These are phyloP conservation scores for Prionace glauca DNA, from an alignment of 2,797 vertebrate species.

Conservation along the genomic window DNA sequence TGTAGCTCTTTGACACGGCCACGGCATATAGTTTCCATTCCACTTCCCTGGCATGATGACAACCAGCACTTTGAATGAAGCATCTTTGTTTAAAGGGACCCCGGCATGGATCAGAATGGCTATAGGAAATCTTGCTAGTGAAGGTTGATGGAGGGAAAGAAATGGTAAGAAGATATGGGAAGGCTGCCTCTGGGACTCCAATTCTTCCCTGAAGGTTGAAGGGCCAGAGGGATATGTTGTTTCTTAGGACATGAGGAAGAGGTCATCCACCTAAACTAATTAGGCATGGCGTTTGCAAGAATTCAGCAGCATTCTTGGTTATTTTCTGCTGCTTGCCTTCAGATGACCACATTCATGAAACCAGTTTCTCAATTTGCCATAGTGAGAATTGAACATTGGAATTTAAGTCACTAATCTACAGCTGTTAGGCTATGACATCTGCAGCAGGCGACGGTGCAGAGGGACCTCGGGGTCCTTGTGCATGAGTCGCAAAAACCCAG, in stretches of 20 bases:
- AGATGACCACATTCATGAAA: no score
- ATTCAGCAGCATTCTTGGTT: no score
- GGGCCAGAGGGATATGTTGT: background rate
- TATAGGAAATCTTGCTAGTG: background rate
- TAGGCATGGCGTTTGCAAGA: no score
- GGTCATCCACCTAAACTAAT: background rate
- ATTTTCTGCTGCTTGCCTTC: no score
- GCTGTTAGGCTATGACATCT: no score
- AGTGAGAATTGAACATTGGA: no score
- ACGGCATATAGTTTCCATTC: background rate
- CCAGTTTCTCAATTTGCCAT: no score
- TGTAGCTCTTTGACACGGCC: no score
- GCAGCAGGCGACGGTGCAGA: no score
- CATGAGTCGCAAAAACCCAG: no score
- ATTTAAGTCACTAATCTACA: no score
- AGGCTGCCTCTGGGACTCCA: background rate
- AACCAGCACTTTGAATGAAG: background rate
- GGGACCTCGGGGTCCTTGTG: no score
- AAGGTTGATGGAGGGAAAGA: background rate
- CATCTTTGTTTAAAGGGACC: background rate
- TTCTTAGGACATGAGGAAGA: background rate
- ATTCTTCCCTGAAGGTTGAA: background rate
- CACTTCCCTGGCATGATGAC: background rate
- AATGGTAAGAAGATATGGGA: background rate
- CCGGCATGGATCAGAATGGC: background rate